phyloP scores from a whole-genome alignment of 2,797 vertebrate species.

The Rhinatrema bivittatum region DNA sequence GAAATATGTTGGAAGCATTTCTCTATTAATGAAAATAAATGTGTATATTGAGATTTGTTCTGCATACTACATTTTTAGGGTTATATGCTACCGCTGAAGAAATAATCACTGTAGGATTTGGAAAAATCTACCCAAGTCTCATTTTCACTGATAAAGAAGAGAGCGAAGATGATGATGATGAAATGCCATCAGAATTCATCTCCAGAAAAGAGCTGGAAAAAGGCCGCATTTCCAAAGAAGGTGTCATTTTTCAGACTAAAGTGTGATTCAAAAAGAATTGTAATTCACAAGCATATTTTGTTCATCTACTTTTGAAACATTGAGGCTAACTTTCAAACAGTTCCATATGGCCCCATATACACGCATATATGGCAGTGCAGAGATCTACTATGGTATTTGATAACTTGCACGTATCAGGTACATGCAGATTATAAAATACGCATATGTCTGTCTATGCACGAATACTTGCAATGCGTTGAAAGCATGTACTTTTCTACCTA shows the following conservation, averaged over 20 bases:
- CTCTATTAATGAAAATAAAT: too few relatives aligned
- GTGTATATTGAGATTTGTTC: not conserved
- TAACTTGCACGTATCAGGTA: too few relatives aligned
- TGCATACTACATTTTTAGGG: constrained; percentile 29
- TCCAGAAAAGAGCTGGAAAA: constrained; percentile 86
- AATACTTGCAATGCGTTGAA: too few relatives aligned
- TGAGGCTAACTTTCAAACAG: too few relatives aligned
- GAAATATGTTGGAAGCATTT: too few relatives aligned
- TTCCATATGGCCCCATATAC: too few relatives aligned
- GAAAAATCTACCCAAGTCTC: constrained; percentile 82
- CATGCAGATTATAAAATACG: too few relatives aligned
- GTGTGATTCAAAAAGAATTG: constrained; percentile 4
- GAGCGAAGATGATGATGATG: constrained; percentile 66
- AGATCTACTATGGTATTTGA: too few relatives aligned
- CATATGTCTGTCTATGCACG: too few relatives aligned
- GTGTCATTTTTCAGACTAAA: constrained; percentile 44
- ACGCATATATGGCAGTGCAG: too few relatives aligned
- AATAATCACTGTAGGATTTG: constrained; percentile 69
- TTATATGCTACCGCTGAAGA: constrained; percentile 19
- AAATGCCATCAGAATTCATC: constrained; percentile 78
- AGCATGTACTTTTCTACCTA: too few relatives aligned
- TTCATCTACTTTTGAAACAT: too few relatives aligned
- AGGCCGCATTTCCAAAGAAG: constrained; percentile 80
- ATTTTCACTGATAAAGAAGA: constrained; percentile 55
- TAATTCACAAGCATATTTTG: not conserved